Percentiles rank a stretch among this genome's conserved stretches.
Conservation (phyloP, 2,888 invertebrate species). For the Mythimna vitellina region DNA sequence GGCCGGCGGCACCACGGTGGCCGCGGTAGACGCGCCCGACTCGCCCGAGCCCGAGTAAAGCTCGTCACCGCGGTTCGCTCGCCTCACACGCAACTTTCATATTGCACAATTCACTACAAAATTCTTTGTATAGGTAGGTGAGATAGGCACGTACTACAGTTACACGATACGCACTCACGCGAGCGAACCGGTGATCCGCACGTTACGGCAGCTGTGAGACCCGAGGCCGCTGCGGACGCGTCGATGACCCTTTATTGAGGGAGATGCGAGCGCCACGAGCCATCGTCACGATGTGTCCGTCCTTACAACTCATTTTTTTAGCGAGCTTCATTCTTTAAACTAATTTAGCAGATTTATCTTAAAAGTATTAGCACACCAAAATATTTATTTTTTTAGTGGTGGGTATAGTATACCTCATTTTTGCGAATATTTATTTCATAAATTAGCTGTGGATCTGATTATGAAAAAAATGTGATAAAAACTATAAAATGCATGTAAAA, state of each 20-base stretch:
- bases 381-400: conserved; percentile 83
- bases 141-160: conserved; percentile 44
- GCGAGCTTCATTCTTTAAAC: conserved; percentile 66
- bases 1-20: conserved; percentile 82
- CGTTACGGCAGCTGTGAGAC: conserved; percentile 51
- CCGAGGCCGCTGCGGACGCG: conserved; percentile 60
- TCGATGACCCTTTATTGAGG: conserved; percentile 32
- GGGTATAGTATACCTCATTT: conserved; percentile 74
- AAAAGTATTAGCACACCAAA: conserved; percentile 89
- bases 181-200: conserved; percentile 48
- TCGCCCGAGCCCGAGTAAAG: conserved; percentile 88
- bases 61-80: conserved; percentile 52
- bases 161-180: conserved; percentile 54
- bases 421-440: conserved; percentile 68
- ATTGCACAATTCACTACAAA: conserved; percentile 52
- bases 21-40: conserved; percentile 86
- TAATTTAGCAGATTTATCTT: conserved; percentile 78
- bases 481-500: conserved; percentile 45
- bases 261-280: conserved; percentile 45
- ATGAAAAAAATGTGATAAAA: conserved; percentile 71
- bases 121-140: conserved; percentile 50
- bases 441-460: conserved; percentile 72
- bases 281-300: conserved; percentile 67
- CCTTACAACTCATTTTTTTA: conserved; percentile 60
- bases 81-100: conserved; percentile 56